Base-by-base conservation (phyloP, 2,888 invertebrate species). In the Tethea ocularis region DNA sequence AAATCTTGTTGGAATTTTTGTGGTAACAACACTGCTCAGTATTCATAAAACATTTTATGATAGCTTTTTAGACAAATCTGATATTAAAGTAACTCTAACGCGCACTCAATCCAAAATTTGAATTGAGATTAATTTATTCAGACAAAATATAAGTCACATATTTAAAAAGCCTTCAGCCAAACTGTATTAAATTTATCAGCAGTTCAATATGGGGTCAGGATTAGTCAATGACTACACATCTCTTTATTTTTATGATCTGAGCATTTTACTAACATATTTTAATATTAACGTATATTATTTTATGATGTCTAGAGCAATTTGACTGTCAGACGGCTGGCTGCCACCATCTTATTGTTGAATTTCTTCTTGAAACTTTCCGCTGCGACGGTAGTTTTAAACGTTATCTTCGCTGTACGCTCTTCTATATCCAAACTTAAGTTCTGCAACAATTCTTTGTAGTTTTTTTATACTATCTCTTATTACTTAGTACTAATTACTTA, bases 261-360 rank as follows among this genome's bases (percentile, higher is more conserved):
- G 38, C 29, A 15, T 38, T 38, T 15, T 33, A 33, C 13, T 7
- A 13, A 2, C 26, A 29, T 33, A 2, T 33, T 33, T 33, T n/a
- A 46, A 41, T 17, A 17, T 41, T 41, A n/a, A n/a, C 17, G 17
- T 41, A 8, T 17, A 41, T 38, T 38, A 41, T 8, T 6, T 17
- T 5, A 17, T 17, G 0, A 17, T 17, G 17, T 55, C 70, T 63
- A 80, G 52, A 73, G 78, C 53, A 87, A 74, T 0, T 75, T 74
- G 64, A 93, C 93, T 36, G 86, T 71, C 11, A 93, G 78, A 23
- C 89, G 72, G 80, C 92, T 91, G 13, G 93, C 93, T 10, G 93
- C 91, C 0, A 93, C 92, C 90, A 93, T 91, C 73, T 93, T 91
- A 77, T 87, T 88, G 74, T 93, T 86, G 70, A 93, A 93, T 65